Base-by-base conservation (phyloP, 2,888 invertebrate genomes). In the Drosophila lutescens region DNA sequence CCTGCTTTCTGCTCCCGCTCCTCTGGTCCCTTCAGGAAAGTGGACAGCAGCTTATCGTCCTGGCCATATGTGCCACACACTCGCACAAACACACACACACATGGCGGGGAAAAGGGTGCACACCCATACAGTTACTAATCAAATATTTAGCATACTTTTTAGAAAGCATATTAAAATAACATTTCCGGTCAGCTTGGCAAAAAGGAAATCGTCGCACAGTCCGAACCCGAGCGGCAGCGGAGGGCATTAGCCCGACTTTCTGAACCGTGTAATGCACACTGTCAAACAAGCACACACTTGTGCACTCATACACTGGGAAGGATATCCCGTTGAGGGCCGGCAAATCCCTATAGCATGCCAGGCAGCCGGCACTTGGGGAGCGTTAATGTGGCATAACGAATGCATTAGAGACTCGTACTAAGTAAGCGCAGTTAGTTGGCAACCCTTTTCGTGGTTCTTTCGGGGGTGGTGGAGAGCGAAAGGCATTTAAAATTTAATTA, bases 61-160 rank as follows among this genome's bases (percentile, higher is more conserved):
- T 43, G 71, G 63, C 71, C 71, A 71, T 71, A 71, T 73, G 73
- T 73, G 73, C 65, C 66, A 47, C 54, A 40, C 53, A 50, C 15
- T 10, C 53, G n/a, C 36, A 30, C 44, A 38, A 26, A 32, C 38
- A 15, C 36, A 30, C 44, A 38, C 34, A 32, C 38, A 13, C 20
- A 23, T 4, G 3, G 0, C 20, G 15, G 9, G 13, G 17, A 41
- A 49, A 49, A 54, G 62, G 26, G 44, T 50, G 17, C 26, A 26
- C 46, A 49, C 49, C 53, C 44, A 76, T 58, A 67, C 74, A 79
- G 79, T 77, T 76, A 73, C 79, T 88, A 86, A 90, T 90, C 89
- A 90, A 90, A 90, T 90, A 90, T 90, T 90, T 90, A 90, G 88
- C 89, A 90, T 89, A 90, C 88, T 89, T 90, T 90, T 79, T 81